Evolutionary conservation across 23 tunicate species (phyloP), one percentile per base, ranked within the genome.

Genomic region (Corella eumyota): DNA sequence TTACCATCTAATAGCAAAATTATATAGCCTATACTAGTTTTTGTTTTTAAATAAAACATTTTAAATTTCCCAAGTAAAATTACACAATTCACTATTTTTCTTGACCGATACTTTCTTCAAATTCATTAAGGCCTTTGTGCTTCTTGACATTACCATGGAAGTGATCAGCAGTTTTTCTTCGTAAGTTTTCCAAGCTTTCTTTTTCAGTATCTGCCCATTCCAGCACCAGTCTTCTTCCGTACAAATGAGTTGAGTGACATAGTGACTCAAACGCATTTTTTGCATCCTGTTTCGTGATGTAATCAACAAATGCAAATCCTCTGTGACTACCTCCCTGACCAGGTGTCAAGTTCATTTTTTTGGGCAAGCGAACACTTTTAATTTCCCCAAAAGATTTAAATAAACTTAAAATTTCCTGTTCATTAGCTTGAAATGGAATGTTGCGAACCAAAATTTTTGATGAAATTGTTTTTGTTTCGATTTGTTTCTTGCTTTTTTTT

Each of bases 241-340:
- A 84, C 60, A 93, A 77, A 68, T 84, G 94, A 46, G 99, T 93
- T 25, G 96, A 88, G 31, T 77, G 75, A 54, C 80, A 71, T 44
- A 93, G 30, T 21, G 99, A 79, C 32, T 84, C 67, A 65, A 93
- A 93, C n/a, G 95, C 99, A 33, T 69, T 64, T 55, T 72, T 71
- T 6, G 99, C 99, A 37, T 85, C 83, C 44, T 73, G 71, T 47
- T 73, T 75, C 0, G 90, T 60, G 24, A 78, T 53, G 54, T 77
- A 93, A 38, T 93, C 99, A 35, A 93, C 90, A 63, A 93, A 93
- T 2, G 83, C 99, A 69, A 93, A 93, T 32, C 99, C 99, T 30
- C 95, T 47, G 45, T 93, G 99, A 4, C 48, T 30, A 27, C 85
- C 93, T 34, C 77, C 26, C 32, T 69, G 81, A 4, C 76, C 88